Percentiles rank a stretch among this genome's conserved stretches.
Conservation (phyloP, 2,797 vertebrate genomes). For the Microcaecilia unicolor region DNA sequence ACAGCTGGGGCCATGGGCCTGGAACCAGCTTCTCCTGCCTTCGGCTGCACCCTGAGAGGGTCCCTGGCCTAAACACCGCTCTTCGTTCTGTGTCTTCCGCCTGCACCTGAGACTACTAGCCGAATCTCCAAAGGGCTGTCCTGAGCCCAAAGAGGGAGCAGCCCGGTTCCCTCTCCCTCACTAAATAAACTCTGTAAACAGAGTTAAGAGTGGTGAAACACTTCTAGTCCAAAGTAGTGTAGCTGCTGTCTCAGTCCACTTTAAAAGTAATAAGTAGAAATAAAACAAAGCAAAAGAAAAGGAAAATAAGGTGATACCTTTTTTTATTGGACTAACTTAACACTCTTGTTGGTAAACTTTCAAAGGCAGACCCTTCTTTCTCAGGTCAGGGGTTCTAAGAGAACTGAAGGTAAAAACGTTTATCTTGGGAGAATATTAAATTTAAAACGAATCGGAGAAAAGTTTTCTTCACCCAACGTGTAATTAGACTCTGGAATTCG, state of each 20-base stretch:
- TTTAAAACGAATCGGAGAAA: not conserved
- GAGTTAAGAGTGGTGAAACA: not conserved
- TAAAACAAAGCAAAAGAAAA: too few relatives aligned
- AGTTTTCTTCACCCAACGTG: too few relatives aligned
- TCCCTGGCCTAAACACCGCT: constrained; percentile 62
- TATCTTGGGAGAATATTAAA: too few relatives aligned
- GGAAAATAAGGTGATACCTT: too few relatives aligned
- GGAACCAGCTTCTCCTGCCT: constrained; percentile 81
- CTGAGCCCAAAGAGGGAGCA: not conserved
- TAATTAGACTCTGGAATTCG: too few relatives aligned
- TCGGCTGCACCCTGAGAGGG: constrained; percentile 64
- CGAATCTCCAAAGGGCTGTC: constrained; percentile 26
- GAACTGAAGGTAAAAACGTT: not conserved
- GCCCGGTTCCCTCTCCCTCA: not conserved
- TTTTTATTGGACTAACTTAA: too few relatives aligned
- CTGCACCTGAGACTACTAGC: constrained; percentile 35
- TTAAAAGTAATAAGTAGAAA: too few relatives aligned
- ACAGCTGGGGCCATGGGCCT: constrained; percentile 85
- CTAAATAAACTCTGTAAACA: not conserved
- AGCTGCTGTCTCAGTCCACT: not conserved
- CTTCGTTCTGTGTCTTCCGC: constrained; percentile 18
- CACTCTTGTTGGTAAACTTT: too few relatives aligned
- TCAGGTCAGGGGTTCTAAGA: not conserved
- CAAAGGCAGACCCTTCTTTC: too few relatives aligned
- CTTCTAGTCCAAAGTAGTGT: too few relatives aligned